Conservation (phyloP, 1,140 invertebrate genomes). For the Formica selysi region DNA sequence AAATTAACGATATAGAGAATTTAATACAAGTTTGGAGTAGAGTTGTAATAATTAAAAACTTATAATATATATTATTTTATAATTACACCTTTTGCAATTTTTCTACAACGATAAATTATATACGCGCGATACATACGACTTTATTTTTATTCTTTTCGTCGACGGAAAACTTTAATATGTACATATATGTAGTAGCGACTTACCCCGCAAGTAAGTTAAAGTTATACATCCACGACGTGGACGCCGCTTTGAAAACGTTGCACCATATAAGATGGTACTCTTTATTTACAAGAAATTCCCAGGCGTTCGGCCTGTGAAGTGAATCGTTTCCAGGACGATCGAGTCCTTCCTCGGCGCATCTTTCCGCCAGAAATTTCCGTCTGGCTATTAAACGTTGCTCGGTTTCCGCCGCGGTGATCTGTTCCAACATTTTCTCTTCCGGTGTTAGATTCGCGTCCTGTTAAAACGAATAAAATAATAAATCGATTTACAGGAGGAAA, state of each 20-base stretch:
- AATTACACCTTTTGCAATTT: background rate
- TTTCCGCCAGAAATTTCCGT: slow-evolving; percentile 85
- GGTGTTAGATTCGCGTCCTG: slow-evolving; percentile 80
- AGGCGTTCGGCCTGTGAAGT: slow-evolving; percentile 91
- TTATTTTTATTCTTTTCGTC: background rate
- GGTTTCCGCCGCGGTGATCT: slow-evolving; percentile 82
- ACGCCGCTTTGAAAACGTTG: slow-evolving; percentile 95
- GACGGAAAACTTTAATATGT: background rate
- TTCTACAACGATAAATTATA: background rate
- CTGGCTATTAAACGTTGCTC: slow-evolving; percentile 85
- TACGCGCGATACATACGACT: background rate
- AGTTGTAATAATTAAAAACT: slow-evolving; percentile 5
- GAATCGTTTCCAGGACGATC: slow-evolving; percentile 89
- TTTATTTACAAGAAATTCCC: slow-evolving; percentile 94
- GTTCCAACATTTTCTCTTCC: slow-evolving; percentile 82
- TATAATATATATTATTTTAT: slow-evolving; percentile 13
- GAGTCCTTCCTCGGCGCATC: slow-evolving; percentile 86
- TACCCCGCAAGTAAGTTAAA: slow-evolving; percentile 94
- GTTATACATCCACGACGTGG: slow-evolving; percentile 96
- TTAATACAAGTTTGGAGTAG: background rate
- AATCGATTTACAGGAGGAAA: background rate
- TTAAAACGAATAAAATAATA: slow-evolving; percentile 63
- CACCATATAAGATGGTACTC: slow-evolving; percentile 94
- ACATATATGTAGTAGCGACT: slow-evolving; percentile 9
- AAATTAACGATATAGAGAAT: background rate